Evolutionary conservation across 2,113 vertebrate species (phyloP).

Genomic region (Lanius ludovicianus): DNA sequence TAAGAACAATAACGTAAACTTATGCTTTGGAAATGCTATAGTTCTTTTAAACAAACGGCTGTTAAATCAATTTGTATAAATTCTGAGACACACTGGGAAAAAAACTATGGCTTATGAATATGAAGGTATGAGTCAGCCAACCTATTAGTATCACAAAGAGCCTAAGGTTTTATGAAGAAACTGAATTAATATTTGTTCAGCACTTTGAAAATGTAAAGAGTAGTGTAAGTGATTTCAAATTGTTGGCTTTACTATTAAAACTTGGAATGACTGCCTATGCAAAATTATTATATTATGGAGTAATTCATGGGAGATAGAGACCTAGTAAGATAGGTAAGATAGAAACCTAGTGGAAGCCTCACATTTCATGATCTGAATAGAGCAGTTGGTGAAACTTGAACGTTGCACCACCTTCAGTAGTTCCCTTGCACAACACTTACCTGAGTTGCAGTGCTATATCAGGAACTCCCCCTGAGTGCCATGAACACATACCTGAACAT

Average conservation of each 20-base stretch:
- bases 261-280: not conserved
- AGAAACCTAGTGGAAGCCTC: not conserved
- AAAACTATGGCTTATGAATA: not conserved
- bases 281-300: slow-evolving; percentile 7
- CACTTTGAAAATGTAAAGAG: slow-evolving; percentile 11
- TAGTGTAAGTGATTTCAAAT: not conserved
- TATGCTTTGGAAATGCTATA: not conserved
- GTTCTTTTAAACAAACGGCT: not conserved
- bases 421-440: not conserved
- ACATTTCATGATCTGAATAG: not conserved
- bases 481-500: not conserved
- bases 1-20: not conserved
- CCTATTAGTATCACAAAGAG: not conserved
- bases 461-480: not conserved
- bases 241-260: slow-evolving; percentile 12
- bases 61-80: not conserved
- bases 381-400: not conserved
- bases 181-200: slow-evolving; percentile 30
- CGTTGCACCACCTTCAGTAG: not conserved
- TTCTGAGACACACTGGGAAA: not conserved
- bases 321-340: not conserved
- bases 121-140: slow-evolving; percentile 21
- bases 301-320: not conserved
- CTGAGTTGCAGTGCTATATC: not conserved
- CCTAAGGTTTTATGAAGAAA: not conserved